These are phyloP conservation scores for Oncorhynchus kisutch DNA, from an alignment of 2,113 vertebrate genomes.

Conservation along the genomic window DNA sequence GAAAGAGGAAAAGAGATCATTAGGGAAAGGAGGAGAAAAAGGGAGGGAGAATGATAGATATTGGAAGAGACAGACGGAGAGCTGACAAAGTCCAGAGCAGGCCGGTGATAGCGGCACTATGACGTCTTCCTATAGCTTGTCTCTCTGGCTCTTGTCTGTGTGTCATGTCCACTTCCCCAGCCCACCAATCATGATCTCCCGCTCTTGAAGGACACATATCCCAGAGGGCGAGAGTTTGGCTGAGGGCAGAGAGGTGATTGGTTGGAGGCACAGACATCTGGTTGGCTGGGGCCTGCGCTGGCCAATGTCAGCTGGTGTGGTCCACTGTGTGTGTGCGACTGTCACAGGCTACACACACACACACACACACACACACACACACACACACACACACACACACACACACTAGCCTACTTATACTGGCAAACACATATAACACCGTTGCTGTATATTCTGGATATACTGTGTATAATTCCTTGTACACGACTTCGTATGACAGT, in stretches of 20 bases:
- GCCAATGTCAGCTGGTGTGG: slow-evolving; percentile 46
- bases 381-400: no score
- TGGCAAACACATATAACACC: no score
- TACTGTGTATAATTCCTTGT: no score
- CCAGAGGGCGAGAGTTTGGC: slow-evolving; percentile 40
- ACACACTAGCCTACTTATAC: no score
- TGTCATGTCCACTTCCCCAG: slow-evolving; percentile 62
- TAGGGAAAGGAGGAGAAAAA: neutral
- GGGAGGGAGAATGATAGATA: neutral
- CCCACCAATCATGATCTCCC: slow-evolving; percentile 22
- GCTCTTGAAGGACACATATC: slow-evolving; percentile 35
- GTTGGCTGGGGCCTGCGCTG: slow-evolving; percentile 27
- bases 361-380: no score
- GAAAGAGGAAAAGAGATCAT: slow-evolving; percentile 9
- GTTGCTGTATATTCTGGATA: no score
- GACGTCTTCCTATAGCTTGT: slow-evolving; percentile 47
- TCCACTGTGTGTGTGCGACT: slow-evolving; percentile 10
- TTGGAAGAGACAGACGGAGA: neutral
- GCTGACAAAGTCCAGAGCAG: slow-evolving; percentile 56
- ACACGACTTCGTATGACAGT: no score
- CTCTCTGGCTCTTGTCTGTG: slow-evolving; percentile 53
- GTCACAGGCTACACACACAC: no score
- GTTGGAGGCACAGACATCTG: slow-evolving; percentile 41
- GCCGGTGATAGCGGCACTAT: slow-evolving; percentile 41
- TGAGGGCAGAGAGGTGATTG: slow-evolving; percentile 42